phyloP scores from a whole-genome alignment of 2,888 invertebrate species.

The Galerucella calmariensis region DNA sequence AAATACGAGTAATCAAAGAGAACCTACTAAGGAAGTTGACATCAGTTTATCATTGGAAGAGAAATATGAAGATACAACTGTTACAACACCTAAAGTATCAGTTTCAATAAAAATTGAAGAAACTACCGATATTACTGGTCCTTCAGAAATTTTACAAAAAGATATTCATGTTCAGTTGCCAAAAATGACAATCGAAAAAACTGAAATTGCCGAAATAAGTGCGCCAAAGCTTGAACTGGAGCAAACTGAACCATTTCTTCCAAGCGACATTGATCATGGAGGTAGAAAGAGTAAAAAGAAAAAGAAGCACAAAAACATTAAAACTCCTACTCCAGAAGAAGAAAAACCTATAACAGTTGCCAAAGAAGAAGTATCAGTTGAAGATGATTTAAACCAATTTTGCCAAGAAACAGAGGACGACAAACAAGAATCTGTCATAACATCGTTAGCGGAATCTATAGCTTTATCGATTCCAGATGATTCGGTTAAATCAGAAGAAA shows the following conservation, averaged over 20 bases:
- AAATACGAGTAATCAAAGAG: conserved; percentile 12
- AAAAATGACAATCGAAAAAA: conserved; percentile 44
- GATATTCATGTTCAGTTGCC: conserved; percentile 60
- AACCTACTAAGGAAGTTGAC: conserved; percentile 60
- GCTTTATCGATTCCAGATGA: conserved; percentile 68
- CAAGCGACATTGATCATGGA: conserved; percentile 65
- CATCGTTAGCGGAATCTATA: conserved; percentile 68
- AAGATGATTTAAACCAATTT: conserved; percentile 5
- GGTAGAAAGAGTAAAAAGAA: conserved; percentile 72
- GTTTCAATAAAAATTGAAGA: conserved; percentile 58
- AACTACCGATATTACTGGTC: conserved; percentile 49
- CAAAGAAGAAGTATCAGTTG: conserved; percentile 14
- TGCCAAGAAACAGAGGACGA: conserved; percentile 41
- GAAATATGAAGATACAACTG: conserved; percentile 61
- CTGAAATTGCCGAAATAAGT: conserved; percentile 46
- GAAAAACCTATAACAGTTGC: conserved; percentile 40
- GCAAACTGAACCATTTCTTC: conserved; percentile 58
- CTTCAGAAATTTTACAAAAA: conserved; percentile 55
- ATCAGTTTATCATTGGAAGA: conserved; percentile 62
- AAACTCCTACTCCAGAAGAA: conserved; percentile 49
- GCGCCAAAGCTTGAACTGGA: conserved; percentile 58
- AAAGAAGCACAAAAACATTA: conserved; percentile 70
- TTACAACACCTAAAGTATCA: conserved; percentile 59
- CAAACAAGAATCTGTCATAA: conserved; percentile 61
- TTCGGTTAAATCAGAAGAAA: conserved; percentile 65